These are phyloP conservation scores for Plectropomus leopardus DNA, from an alignment of 2,113 vertebrate genomes.

Conservation along the genomic window DNA sequence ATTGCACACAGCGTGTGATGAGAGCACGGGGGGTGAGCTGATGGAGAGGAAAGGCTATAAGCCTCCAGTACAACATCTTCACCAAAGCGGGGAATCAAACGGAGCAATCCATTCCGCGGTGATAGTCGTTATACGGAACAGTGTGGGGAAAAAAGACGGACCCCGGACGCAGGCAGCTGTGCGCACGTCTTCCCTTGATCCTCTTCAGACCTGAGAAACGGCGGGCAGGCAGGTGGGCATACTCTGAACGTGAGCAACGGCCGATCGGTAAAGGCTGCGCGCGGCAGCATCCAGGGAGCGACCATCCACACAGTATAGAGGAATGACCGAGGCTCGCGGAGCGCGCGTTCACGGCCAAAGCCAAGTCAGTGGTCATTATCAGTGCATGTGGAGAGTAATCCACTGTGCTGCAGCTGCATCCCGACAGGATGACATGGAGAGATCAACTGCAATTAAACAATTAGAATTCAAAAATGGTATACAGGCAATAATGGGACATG, in stretches of 20 bases:
- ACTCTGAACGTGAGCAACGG: conserved; percentile 55
- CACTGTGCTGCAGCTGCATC: conserved; percentile 65
- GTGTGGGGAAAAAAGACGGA: conserved; percentile 18
- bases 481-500: neutral
- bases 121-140: conserved; percentile 21
- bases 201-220: conserved; percentile 51
- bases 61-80: conserved; percentile 66
- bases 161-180: conserved; percentile 27
- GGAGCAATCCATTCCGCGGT: conserved; percentile 68
- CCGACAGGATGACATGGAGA: conserved; percentile 19
- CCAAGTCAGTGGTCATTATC: conserved; percentile 77
- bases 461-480: conserved; percentile 14
- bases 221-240: conserved; percentile 58
- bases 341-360: conserved; percentile 78
- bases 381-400: conserved; percentile 66
- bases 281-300: conserved; percentile 75
- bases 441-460: conserved; percentile 36
- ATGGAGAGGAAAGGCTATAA: conserved; percentile 54
- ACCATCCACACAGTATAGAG: conserved; percentile 69
- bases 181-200: conserved; percentile 52
- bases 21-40: conserved; percentile 42
- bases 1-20: conserved; percentile 33
- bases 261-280: conserved; percentile 58
- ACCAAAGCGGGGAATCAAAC: conserved; percentile 65
- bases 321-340: conserved; percentile 67